These are phyloP conservation scores for Graphium colonna DNA, from an alignment of 2,888 invertebrate species.

Conservation along the genomic window DNA sequence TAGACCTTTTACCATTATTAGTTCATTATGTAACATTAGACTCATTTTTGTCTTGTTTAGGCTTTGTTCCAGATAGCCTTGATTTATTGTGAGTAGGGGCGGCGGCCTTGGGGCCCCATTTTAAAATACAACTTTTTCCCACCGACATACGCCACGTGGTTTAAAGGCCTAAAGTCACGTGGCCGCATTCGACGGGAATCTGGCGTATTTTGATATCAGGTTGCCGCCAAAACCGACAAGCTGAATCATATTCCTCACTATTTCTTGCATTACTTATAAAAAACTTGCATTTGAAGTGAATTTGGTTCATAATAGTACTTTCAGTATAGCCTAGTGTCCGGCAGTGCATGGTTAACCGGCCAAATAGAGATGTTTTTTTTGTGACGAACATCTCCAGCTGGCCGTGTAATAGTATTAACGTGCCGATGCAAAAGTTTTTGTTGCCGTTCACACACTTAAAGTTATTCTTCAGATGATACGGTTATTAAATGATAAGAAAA, in stretches of 20 bases:
- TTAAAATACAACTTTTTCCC: slow-evolving; percentile 57
- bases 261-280: too few relatives aligned
- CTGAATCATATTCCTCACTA: slow-evolving; percentile 55
- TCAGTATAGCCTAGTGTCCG: slow-evolving; percentile 56
- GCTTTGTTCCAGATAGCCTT: slow-evolving; percentile 48
- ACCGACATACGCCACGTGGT: slow-evolving; percentile 60
- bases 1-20: background rate
- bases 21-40: slow-evolving; percentile 16
- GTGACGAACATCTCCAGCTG: slow-evolving; percentile 46
- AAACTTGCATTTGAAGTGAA: too few relatives aligned
- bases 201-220: slow-evolving; percentile 59
- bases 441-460: slow-evolving; percentile 57
- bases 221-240: slow-evolving; percentile 61
- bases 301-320: background rate
- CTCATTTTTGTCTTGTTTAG: slow-evolving; percentile 31
- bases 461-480: too few relatives aligned
- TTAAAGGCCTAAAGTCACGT: slow-evolving; percentile 77
- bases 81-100: slow-evolving; percentile 57
- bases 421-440: slow-evolving; percentile 64
- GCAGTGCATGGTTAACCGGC: slow-evolving; percentile 62
- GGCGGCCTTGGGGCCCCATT: slow-evolving; percentile 68
- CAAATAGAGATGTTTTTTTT: slow-evolving; percentile 40
- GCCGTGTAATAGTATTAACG: slow-evolving; percentile 56
- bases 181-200: slow-evolving; percentile 62
- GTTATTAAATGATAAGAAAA: too few relatives aligned